Evolutionary conservation across 2,888 invertebrate species (phyloP).

Genomic region (Digitonthophagus gazella): DNA sequence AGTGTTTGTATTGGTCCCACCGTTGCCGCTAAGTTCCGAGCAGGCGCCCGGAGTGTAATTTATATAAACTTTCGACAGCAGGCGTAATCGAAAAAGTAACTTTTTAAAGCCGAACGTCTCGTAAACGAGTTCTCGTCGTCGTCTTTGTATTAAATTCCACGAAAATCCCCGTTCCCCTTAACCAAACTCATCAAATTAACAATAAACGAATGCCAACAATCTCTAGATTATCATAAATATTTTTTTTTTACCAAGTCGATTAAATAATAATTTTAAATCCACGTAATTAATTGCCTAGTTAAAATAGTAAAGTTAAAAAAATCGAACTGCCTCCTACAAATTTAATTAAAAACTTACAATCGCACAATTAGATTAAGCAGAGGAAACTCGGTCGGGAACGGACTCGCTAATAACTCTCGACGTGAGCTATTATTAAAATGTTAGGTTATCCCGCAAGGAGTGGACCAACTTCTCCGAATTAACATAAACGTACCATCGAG

Average conservation of each 20-base stretch:
- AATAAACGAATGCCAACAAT: too few relatives aligned
- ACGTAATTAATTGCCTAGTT: background rate
- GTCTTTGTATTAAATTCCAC: background rate
- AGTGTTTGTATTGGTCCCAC: conserved; percentile 9
- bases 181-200: background rate
- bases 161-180: background rate
- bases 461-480: background rate
- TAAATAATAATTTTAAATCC: background rate
- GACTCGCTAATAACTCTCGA: background rate
- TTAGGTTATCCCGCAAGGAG: background rate
- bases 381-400: background rate
- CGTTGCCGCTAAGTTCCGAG: background rate
- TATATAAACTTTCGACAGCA: conserved; percentile 19
- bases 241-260: too few relatives aligned
- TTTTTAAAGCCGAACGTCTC: conserved; percentile 15
- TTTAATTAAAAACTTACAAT: background rate
- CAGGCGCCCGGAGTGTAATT: conserved; percentile 5
- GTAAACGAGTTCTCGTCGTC: background rate
- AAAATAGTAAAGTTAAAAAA: background rate
- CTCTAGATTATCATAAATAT: background rate
- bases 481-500: background rate
- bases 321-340: background rate
- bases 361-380: background rate
- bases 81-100: conserved; percentile 18
- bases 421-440: background rate